Evolutionary conservation across 2,797 vertebrate genomes (phyloP).

Genomic region (Betta splendens): DNA sequence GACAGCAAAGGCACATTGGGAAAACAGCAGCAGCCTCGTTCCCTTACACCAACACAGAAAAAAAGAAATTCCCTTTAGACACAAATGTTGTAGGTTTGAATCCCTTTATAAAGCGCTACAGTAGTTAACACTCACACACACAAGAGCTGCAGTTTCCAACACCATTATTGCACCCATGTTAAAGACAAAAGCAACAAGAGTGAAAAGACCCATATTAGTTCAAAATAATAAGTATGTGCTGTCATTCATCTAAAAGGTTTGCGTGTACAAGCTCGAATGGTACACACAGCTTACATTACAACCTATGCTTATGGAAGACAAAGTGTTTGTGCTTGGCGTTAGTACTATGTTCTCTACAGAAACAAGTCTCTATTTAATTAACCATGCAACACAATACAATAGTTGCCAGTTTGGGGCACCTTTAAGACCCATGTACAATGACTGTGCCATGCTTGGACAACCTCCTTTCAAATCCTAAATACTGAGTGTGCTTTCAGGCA

Average conservation of each 20-base stretch:
- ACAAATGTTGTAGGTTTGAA: slow-evolving; percentile 2
- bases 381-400: slow-evolving; percentile 5
- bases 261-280: slow-evolving; percentile 4
- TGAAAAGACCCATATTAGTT: slow-evolving; percentile 26
- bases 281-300: too few species aligned
- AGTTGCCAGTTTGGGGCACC: slow-evolving; percentile 32
- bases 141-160: slow-evolving; percentile 37
- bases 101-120: slow-evolving; percentile 56
- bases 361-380: slow-evolving; percentile 15
- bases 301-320: slow-evolving; percentile 58
- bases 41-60: slow-evolving; percentile 32
- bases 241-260: slow-evolving; percentile 34
- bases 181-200: slow-evolving; percentile 21
- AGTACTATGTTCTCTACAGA: slow-evolving; percentile 28
- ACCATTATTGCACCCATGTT: slow-evolving; percentile 73
- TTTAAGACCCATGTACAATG: slow-evolving; percentile 40
- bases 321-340: slow-evolving; percentile 41
- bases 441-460: slow-evolving; percentile 35
- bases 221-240: slow-evolving; percentile 32
- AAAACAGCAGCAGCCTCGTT: slow-evolving; percentile 11
- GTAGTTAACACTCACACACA: slow-evolving; percentile 4
- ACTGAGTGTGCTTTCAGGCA: not conserved
- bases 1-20: slow-evolving; percentile 67
- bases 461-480: not conserved
- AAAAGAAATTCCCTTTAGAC: slow-evolving; percentile 30